phyloP scores from a whole-genome alignment of 2,797 vertebrate genomes.

The Alauda arvensis region DNA sequence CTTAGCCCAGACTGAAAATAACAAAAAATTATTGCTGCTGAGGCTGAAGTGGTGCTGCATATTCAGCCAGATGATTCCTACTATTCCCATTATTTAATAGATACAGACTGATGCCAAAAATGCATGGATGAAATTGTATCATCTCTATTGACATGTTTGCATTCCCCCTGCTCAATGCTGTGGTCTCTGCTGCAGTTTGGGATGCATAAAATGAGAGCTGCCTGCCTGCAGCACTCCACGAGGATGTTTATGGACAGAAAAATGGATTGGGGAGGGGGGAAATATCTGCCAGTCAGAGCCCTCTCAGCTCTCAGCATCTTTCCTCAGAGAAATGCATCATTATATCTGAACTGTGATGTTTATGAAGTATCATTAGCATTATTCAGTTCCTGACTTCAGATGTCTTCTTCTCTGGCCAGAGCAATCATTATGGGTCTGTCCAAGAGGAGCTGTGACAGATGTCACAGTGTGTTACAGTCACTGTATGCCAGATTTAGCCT shows the following conservation, averaged over 20 bases:
- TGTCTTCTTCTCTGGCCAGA: constrained; percentile 40
- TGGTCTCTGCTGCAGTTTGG: background rate
- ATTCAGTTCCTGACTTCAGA: constrained; percentile 48
- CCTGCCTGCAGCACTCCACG: background rate
- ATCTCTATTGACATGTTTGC: background rate
- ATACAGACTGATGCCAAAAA: background rate
- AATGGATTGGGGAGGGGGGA: background rate
- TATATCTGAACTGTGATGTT: constrained; percentile 42
- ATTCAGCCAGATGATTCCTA: background rate
- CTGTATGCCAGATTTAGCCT: constrained; percentile 52
- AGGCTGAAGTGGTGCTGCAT: background rate
- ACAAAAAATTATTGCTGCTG: background rate
- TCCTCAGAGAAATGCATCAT: constrained; percentile 34
- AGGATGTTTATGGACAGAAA: background rate
- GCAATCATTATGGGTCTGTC: constrained; percentile 47
- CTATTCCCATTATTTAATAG: background rate
- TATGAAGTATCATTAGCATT: constrained; percentile 65
- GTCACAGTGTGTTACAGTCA: constrained; percentile 66
- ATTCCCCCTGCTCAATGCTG: background rate
- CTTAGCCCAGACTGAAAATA: background rate
- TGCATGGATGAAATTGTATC: background rate
- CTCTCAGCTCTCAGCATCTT: constrained; percentile 7
- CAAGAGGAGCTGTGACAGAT: constrained; percentile 70
- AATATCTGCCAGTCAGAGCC: constrained; percentile 37
- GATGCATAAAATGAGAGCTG: background rate